Evolutionary conservation across 2,797 vertebrate genomes (phyloP).

Genomic region (Agapornis canus): DNA sequence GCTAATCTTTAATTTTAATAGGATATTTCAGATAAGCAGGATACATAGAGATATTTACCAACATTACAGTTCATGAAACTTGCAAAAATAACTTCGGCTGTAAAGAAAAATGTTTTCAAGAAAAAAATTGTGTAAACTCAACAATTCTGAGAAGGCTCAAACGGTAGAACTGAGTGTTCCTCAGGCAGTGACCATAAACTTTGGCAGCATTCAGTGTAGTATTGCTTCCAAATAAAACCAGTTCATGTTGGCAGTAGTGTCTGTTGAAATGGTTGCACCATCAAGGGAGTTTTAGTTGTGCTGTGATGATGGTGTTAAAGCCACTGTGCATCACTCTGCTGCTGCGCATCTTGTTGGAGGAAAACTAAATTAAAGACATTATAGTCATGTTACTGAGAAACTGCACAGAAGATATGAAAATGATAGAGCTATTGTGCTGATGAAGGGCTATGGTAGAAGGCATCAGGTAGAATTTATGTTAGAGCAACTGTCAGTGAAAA

Average conservation of each 20-base stretch:
- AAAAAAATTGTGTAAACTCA: accelerated
- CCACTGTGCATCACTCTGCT: not conserved
- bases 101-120: not conserved
- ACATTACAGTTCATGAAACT: not conserved
- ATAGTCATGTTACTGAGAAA: not conserved
- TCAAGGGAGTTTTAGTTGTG: not conserved
- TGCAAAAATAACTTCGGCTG: not conserved
- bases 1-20: not conserved
- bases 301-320: not conserved
- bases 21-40: not conserved
- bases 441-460: slow-evolving; percentile 5
- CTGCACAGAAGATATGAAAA: not conserved
- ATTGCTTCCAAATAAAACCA: not conserved
- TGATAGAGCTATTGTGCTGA: not conserved
- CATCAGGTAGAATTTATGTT: slow-evolving; percentile 41
- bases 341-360: not conserved
- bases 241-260: not conserved
- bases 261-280: not conserved
- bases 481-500: slow-evolving; percentile 27
- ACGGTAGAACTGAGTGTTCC: not conserved
- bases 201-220: not conserved
- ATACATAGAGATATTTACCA: not conserved
- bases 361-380: not conserved
- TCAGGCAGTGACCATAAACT: not conserved
- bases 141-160: not conserved